Conservation (phyloP, 2,888 invertebrate species). For the Orchesellides sinensis region DNA sequence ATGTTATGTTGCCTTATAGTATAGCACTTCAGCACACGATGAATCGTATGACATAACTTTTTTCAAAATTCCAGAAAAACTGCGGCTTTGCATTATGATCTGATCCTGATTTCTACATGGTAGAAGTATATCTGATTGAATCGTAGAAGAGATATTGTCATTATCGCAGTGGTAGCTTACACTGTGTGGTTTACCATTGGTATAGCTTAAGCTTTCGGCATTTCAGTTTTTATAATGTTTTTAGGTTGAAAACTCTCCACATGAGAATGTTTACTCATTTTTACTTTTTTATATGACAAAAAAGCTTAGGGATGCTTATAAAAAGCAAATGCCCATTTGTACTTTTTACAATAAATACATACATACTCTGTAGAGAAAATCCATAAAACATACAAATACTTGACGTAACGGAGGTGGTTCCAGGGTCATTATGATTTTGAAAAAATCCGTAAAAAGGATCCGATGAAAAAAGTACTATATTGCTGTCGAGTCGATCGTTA, state of each 20-base stretch:
- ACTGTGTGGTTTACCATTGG: conserved; percentile 26
- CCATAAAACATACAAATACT: conserved; percentile 63
- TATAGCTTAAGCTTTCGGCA: conserved; percentile 24
- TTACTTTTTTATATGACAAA: neutral
- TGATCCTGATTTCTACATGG: no score
- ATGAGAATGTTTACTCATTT: conserved; percentile 27
- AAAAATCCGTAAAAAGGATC: conserved; percentile 43
- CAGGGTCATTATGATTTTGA: conserved; percentile 52
- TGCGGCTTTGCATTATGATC: no score
- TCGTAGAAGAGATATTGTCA: no score
- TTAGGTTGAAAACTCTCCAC: neutral
- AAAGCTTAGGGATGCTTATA: neutral
- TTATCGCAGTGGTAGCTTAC: neutral
- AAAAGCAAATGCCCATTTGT: neutral
- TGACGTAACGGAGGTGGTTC: conserved; percentile 55
- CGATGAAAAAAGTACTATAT: conserved; percentile 26
- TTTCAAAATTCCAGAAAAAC: no score
- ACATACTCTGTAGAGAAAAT: conserved; percentile 19
- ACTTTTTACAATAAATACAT: conserved; percentile 11
- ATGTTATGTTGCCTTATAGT: no score
- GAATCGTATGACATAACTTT: no score
- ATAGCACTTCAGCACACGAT: no score
- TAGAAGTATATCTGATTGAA: no score
- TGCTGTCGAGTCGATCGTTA: conserved; percentile 21
- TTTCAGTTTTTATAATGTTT: neutral